Conservation (phyloP, 2,113 vertebrate species). For the Lasiurus borealis region DNA sequence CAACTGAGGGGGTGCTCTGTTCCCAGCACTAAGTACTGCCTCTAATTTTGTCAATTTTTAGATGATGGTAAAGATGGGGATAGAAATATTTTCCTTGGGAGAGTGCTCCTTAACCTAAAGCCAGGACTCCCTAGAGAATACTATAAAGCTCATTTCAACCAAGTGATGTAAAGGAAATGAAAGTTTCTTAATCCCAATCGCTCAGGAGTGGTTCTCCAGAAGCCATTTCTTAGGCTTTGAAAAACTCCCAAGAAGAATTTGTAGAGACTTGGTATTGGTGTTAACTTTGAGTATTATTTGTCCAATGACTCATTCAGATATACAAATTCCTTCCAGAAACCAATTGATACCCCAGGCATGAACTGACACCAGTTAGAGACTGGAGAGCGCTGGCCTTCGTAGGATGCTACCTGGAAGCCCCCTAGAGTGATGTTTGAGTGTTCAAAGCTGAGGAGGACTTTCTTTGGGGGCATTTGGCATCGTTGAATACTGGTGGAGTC, state of each 20-base stretch:
- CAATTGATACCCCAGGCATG: background rate
- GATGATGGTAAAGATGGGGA: background rate
- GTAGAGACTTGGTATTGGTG: background rate
- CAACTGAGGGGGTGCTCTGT: background rate
- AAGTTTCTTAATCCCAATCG: background rate
- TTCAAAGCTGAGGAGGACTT: background rate
- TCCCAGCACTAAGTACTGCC: background rate
- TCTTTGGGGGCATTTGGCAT: background rate
- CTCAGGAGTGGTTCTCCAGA: background rate
- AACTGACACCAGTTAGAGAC: background rate
- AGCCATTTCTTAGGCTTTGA: background rate
- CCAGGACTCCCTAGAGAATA: background rate
- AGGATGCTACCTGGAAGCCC: background rate
- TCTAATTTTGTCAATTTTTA: constrained; percentile 23
- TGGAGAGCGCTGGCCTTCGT: background rate
- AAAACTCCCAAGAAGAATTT: constrained; percentile 20
- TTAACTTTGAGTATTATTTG: constrained; percentile 25
- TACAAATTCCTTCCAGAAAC: constrained; percentile 44
- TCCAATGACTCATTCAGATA: background rate
- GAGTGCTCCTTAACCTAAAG: background rate
- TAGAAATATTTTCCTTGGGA: background rate
- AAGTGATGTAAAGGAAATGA: background rate
- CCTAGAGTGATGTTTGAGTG: background rate
- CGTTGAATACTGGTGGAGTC: background rate
- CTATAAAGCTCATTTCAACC: background rate